phyloP scores from a whole-genome alignment of 2,113 vertebrate genomes.

The Abramis brama region DNA sequence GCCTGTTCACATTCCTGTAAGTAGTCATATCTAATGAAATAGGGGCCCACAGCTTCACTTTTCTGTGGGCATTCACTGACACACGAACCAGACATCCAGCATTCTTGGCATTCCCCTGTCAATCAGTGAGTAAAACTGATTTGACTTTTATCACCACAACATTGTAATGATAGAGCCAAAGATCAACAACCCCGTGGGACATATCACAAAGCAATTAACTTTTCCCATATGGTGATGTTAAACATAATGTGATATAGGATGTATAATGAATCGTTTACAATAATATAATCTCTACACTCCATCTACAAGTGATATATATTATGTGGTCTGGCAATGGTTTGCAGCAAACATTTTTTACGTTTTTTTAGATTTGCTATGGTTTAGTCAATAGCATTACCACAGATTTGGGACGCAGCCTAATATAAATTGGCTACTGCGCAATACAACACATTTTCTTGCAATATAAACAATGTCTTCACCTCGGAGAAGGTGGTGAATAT shows the following conservation, averaged over 20 bases:
- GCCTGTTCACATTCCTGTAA: slow-evolving; percentile 70
- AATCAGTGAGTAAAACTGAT: slow-evolving; percentile 68
- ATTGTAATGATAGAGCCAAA: slow-evolving; percentile 50
- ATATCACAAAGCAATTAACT: neutral
- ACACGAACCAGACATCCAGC: slow-evolving; percentile 66
- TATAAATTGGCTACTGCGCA: neutral
- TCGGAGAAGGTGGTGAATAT: neutral
- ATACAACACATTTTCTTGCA: neutral
- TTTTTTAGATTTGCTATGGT: neutral
- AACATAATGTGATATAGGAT: neutral
- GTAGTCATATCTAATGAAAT: slow-evolving; percentile 75
- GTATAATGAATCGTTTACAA: neutral
- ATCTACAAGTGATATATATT: slow-evolving; percentile 23
- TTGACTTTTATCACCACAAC: slow-evolving; percentile 64
- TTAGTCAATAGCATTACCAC: slow-evolving; percentile 28
- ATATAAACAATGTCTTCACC: neutral
- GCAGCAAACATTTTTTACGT: neutral
- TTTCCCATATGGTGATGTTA: neutral
- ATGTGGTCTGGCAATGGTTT: neutral
- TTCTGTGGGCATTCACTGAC: slow-evolving; percentile 64
- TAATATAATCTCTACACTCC: neutral
- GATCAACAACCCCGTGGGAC: neutral
- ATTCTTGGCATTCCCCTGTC: slow-evolving; percentile 80
- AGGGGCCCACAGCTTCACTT: slow-evolving; percentile 66
- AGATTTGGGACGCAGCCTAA: neutral